Conservation (phyloP, 2,113 vertebrate species). For the Tautogolabrus adspersus region DNA sequence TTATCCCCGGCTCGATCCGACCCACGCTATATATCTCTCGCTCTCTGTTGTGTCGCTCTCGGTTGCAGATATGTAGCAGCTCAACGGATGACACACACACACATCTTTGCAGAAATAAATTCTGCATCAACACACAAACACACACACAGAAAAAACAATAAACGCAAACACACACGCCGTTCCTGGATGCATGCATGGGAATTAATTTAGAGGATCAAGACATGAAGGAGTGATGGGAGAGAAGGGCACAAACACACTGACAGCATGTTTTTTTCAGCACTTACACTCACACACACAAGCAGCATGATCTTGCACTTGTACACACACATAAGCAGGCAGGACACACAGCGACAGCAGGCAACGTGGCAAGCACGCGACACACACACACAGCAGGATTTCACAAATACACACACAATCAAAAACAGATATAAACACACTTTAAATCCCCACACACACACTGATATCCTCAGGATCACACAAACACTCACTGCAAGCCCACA, state of each 20-base stretch:
- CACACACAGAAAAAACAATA: constrained; percentile 6
- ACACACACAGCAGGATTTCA: constrained; percentile 56
- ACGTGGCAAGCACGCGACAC: constrained; percentile 52
- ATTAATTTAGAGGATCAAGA: constrained; percentile 20
- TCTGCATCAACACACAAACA: constrained; percentile 1
- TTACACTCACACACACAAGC: constrained; percentile 17
- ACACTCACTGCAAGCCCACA: neutral
- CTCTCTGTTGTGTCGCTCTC: constrained; percentile 46
- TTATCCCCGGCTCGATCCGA: constrained; percentile 63
- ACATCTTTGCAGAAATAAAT: neutral
- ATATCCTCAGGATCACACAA: constrained; percentile 12
- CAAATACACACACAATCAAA: constrained; percentile 15
- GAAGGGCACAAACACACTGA: constrained; percentile 15
- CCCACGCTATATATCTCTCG: constrained; percentile 40
- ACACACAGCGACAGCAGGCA: constrained; percentile 60
- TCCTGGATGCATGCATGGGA: constrained; percentile 23
- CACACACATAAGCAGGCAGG: constrained; percentile 46
- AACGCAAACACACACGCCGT: neutral
- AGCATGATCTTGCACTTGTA: neutral
- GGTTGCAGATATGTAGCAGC: constrained; percentile 56
- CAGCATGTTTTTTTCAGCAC: constrained; percentile 32
- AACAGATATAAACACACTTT: neutral
- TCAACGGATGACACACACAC: constrained; percentile 23
- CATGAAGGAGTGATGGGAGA: constrained; percentile 9
- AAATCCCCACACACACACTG: constrained; percentile 6